These are phyloP conservation scores for Formica exsecta DNA, from an alignment of 1,140 invertebrate species.

Conservation along the genomic window DNA sequence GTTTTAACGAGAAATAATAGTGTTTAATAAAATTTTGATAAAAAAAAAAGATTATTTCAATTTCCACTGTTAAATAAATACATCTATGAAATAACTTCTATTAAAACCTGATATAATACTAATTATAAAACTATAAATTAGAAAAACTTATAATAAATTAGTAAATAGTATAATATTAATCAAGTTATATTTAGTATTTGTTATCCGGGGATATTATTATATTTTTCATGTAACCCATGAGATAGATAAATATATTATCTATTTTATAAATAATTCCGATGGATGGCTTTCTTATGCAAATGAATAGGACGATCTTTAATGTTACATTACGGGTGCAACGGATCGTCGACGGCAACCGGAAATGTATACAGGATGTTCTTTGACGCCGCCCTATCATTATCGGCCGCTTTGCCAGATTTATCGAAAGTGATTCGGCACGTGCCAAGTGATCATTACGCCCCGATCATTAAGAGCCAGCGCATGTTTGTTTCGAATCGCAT, in stretches of 20 bases:
- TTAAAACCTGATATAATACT: neutral
- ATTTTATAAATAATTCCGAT: slow-evolving; percentile 5
- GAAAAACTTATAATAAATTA: neutral
- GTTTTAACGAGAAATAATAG: neutral
- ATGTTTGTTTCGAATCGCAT: slow-evolving; percentile 16
- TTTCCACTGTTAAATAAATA: neutral
- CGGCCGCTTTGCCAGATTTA: slow-evolving; percentile 56
- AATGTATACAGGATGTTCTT: slow-evolving; percentile 56
- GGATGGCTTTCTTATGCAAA: slow-evolving; percentile 7
- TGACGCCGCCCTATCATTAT: slow-evolving; percentile 56
- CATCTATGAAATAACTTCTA: neutral
- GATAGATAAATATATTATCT: neutral
- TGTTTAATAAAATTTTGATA: neutral
- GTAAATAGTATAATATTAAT: neutral
- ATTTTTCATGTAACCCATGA: neutral
- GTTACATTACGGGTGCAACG: neutral
- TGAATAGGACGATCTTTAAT: neutral
- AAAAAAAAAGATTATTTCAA: neutral
- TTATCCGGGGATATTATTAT: neutral
- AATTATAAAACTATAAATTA: neutral
- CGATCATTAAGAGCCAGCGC: slow-evolving; percentile 30
- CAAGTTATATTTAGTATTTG: neutral
- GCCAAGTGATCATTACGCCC: slow-evolving; percentile 59
- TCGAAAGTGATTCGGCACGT: slow-evolving; percentile 65
- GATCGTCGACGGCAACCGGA: slow-evolving; percentile 39